Evolutionary conservation across 2,888 invertebrate species (phyloP), one percentile per base, ranked within the genome.

Genomic region (Coremacera marginata): DNA sequence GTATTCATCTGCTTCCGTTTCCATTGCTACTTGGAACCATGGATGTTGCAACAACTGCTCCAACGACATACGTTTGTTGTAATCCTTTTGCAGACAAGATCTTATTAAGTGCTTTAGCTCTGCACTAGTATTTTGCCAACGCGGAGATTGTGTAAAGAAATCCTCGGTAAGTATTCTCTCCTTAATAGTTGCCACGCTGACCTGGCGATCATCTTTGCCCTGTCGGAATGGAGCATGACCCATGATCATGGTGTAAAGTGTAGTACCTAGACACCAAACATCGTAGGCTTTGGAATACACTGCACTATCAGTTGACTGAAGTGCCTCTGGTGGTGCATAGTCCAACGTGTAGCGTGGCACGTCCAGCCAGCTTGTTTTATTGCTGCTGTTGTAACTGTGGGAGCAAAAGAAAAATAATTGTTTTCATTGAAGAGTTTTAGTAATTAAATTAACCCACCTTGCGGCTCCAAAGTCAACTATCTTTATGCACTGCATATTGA

Each of bases 391-490:
- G 73, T 85, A 86, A 75, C 86, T 88, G 78, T 34, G 80, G 74
- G 3, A 16, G 8, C 5, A 25, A 22, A 83, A 81, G 27, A 44
- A 73, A 73, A 25, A 52, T n/a, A 19, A 31, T 74, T 51, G 16
- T 9, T 62, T 25, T 44, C 44, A 44, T 16, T 31, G 31, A 3
- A 31, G 31, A 4, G 31, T 31, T 31, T 31, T 31, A 31, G 31
- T 4, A 31, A 31, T 31, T 3, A 31, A 4, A 4, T 3, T 3
- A n/a, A 75, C 83, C 81, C 77, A 87, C 87, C 88, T 84, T 19
- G 98, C 97, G 90, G 98, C 98, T 11, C 99, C 98, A 89, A 99
- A 99, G 90, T 99, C 99, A 0, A 98, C 96, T 57, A 99, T 93
- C 88, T 98, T 97, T 25, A 98, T 92, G 5, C 78, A 70, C 60